phyloP scores from a whole-genome alignment of 2,888 invertebrate species.

The Tenthredo distinguenda region DNA sequence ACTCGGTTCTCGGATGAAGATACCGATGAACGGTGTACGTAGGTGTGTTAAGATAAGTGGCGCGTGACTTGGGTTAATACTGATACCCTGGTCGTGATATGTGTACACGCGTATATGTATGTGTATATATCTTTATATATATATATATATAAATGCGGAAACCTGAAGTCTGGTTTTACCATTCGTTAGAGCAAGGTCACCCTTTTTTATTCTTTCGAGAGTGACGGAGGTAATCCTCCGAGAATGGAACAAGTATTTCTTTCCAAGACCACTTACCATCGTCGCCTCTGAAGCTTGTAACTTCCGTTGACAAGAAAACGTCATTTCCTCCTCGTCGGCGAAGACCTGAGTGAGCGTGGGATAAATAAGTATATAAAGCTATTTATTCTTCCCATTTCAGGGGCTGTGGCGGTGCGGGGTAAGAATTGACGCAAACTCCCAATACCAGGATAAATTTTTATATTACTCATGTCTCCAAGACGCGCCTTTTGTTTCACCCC shows the following conservation, averaged over 20 bases:
- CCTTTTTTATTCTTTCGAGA: conserved; percentile 3
- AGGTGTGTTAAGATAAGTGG: conserved; percentile 41
- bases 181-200: neutral
- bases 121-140: too few species aligned
- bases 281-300: conserved; percentile 32
- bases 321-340: neutral
- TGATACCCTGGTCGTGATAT: neutral
- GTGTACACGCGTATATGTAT: conserved; percentile 1
- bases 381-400: neutral
- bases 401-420: neutral
- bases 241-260: conserved; percentile 35
- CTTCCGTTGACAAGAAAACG: conserved; percentile 45
- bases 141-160: neutral
- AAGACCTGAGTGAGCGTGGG: neutral
- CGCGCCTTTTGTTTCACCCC: neutral
- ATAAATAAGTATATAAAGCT: conserved; percentile 8
- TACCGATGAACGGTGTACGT: conserved; percentile 9
- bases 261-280: conserved; percentile 45
- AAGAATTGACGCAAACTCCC: neutral
- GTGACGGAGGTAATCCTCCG: conserved; percentile 30
- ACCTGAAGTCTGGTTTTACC: conserved; percentile 20
- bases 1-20: conserved; percentile 26
- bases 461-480: neutral
- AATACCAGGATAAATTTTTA: neutral
- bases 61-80: conserved; percentile 28